Evolutionary conservation across 2,888 invertebrate genomes (phyloP), one percentile per base, ranked within the genome.

Genomic region (Xestia c-nigrum): DNA sequence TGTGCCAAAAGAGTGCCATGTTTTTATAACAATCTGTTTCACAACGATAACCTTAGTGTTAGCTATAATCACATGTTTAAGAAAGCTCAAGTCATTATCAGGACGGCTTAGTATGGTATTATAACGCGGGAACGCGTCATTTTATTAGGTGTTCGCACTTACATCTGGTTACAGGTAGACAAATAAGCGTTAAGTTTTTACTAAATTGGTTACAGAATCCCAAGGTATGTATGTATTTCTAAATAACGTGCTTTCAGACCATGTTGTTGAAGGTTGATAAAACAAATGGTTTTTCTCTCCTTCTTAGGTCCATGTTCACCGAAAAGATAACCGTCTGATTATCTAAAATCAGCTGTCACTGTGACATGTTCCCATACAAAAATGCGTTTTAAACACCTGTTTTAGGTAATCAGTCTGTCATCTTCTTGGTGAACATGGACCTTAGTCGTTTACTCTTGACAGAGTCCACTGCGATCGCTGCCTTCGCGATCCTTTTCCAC

Each of bases 31-130:
- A 50, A 73, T 52, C 12, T 16, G 50, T 61, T 59, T 72, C 16
- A 19, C 24, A 21, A 21, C 43, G 47, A 40, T 10, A 78, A 70
- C 40, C 14, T 38, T 2, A 7, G 50, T 65, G n/a, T 14, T 64
- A 14, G n/a, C 64, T 59, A 65, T 72, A 52, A 57, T 59, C 19
- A 21, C 57, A 43, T 52, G n/a, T 24, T 72, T 55, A 40, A 19
- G 68, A 31, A 69, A 69, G 61, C 46, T 78, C 24, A 1, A 76
- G 52, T 76, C 19, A 31, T 61, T 16, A 78, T 52, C 21, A 67
- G 14, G 59, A 43, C 31, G 50, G 61, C 21, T 68, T 38, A 69
- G 38, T 10, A 9, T 38, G 63, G 43, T 24, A 72, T 65, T 77
- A 69, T 66, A 69, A 61, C 52, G 31, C 50, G 52, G n/a, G 57